A percentile compares a stretch with the other conserved stretches of the same genome.
Conservation (phyloP, 2,797 vertebrate genomes). For the Salarias fasciatus region DNA sequence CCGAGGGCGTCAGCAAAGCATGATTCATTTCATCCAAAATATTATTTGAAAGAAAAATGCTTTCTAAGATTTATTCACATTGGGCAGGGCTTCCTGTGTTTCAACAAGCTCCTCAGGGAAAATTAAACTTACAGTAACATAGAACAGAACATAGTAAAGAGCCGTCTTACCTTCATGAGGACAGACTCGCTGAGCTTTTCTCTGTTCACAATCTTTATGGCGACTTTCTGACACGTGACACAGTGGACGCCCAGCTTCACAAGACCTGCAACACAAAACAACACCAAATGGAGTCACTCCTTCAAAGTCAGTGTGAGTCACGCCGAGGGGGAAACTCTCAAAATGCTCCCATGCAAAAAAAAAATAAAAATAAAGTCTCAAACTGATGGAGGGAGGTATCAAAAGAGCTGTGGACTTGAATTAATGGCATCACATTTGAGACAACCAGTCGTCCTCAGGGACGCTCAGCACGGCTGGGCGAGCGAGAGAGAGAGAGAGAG, state of each 20-base stretch:
- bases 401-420: conserved; percentile 1
- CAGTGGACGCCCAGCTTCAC: conserved; percentile 93
- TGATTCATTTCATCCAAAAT: no score
- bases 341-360: neutral
- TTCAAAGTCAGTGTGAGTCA: conserved; percentile 3
- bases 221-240: conserved; percentile 93
- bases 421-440: conserved; percentile 5
- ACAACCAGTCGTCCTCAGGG: conserved; percentile 6
- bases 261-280: conserved; percentile 81
- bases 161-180: conserved; percentile 89
- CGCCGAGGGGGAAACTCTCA: neutral
- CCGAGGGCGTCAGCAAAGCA: no score
- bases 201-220: conserved; percentile 94
- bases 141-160: no score
- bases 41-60: no score
- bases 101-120: no score
- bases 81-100: no score
- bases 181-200: conserved; percentile 94
- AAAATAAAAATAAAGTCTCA: neutral
- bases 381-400: neutral
- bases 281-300: neutral
- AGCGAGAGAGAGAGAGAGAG: no score
- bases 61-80: no score
- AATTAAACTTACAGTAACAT: no score
- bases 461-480: neutral